Evolutionary conservation across 2,888 invertebrate species (phyloP).

Genomic region (Isoperla grammatica): DNA sequence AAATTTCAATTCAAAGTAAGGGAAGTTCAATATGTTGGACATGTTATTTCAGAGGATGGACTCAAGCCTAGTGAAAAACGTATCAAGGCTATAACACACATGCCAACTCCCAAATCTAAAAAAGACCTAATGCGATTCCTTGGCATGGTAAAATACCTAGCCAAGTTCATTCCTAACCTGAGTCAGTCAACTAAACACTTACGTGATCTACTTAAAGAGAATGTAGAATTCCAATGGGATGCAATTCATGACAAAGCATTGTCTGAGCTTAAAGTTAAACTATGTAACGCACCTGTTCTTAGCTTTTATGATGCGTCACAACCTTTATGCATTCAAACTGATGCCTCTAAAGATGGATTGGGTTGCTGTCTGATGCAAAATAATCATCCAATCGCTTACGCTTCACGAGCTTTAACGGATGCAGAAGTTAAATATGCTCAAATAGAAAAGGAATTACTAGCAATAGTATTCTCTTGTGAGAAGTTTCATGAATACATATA

Average conservation of each 20-base stretch:
- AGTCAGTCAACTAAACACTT: slow-evolving; percentile 17
- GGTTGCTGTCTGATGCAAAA: slow-evolving; percentile 39
- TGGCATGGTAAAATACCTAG: slow-evolving; percentile 17
- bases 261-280: slow-evolving; percentile 17
- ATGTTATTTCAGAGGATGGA: not conserved
- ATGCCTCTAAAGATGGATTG: slow-evolving; percentile 34
- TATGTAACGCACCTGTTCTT: slow-evolving; percentile 23
- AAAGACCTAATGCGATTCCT: slow-evolving; percentile 3
- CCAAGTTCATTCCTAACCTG: slow-evolving; percentile 4
- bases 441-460: slow-evolving; percentile 35
- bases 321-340: slow-evolving; percentile 25
- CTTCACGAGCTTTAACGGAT: slow-evolving; percentile 36
- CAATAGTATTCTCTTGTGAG: slow-evolving; percentile 1
- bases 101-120: slow-evolving; percentile 2
- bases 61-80: not conserved
- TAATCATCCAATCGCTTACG: slow-evolving; percentile 38
- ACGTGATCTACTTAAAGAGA: slow-evolving; percentile 20
- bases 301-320: slow-evolving; percentile 21
- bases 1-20: not conserved
- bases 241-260: slow-evolving; percentile 19
- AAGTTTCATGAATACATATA: slow-evolving; percentile 14
- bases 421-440: slow-evolving; percentile 36
- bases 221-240: slow-evolving; percentile 5
- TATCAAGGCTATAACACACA: not conserved
- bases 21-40: slow-evolving; percentile 5